These are phyloP conservation scores for Blennius ocellaris DNA, from an alignment of 2,113 vertebrate species.

Conservation along the genomic window DNA sequence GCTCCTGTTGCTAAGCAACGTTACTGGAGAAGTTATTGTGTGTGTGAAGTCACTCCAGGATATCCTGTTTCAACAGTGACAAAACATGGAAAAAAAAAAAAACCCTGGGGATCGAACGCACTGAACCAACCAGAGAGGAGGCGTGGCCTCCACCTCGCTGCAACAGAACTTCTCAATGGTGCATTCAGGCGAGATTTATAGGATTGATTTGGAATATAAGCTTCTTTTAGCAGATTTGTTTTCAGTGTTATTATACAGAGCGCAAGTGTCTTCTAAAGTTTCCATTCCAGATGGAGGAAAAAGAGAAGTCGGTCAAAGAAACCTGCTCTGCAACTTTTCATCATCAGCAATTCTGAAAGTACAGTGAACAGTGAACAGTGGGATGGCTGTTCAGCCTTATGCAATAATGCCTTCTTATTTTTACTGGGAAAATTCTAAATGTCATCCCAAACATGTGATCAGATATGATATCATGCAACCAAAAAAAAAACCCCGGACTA, in stretches of 20 bases:
- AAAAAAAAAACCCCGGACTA: neutral
- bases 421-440: neutral
- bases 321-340: constrained; percentile 26
- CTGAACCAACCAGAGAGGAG: neutral
- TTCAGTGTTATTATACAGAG: neutral
- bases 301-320: constrained; percentile 4
- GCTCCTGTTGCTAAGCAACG: constrained; percentile 77
- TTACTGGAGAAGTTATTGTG: constrained; percentile 67
- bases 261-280: constrained; percentile 10
- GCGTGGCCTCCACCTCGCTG: neutral
- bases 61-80: constrained; percentile 82
- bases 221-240: too few relatives aligned
- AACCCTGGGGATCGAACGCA: constrained; percentile 29
- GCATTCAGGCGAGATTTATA: neutral
- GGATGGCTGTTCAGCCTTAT: neutral
- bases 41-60: constrained; percentile 81
- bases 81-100: constrained; percentile 52
- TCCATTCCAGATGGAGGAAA: neutral
- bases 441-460: neutral
- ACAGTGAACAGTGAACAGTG: neutral
- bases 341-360: constrained; percentile 11
- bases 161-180: neutral
- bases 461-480: neutral
- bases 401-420: neutral
- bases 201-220: neutral